A percentile compares a stretch with the other conserved stretches of the same genome.
Conservation (phyloP, 2,888 invertebrate genomes). For the Amblyjoppa fuscipennis region DNA sequence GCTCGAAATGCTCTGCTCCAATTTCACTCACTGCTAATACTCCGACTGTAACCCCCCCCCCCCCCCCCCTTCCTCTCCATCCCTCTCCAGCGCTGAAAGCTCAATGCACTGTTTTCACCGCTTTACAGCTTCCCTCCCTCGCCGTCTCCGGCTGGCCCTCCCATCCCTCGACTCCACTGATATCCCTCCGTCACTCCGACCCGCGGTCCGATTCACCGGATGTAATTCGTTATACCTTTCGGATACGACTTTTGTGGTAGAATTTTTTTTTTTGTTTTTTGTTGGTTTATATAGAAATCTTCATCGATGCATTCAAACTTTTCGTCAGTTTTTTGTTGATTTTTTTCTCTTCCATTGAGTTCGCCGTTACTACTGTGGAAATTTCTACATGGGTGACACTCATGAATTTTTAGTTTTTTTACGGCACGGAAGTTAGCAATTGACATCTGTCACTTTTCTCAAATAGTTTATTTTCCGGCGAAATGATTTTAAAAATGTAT, state of each 20-base stretch:
- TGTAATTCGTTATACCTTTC: not conserved
- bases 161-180: not conserved
- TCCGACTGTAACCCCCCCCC: constrained; percentile 30
- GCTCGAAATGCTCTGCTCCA: constrained; percentile 56
- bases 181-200: constrained; percentile 28
- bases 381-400: no score
- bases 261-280: not conserved
- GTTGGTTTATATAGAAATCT: not conserved
- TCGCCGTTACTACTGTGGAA: no score
- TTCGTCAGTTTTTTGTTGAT: no score
- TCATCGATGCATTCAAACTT: not conserved
- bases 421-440: no score
- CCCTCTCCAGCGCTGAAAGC: constrained; percentile 9
- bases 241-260: not conserved
- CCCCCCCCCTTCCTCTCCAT: not conserved
- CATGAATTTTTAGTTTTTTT: no score
- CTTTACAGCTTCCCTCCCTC: constrained; percentile 15
- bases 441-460: no score
- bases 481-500: no score
- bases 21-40: constrained; percentile 58
- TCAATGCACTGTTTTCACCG: constrained; percentile 45
- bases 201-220: constrained; percentile 13
- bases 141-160: not conserved
- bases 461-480: no score
- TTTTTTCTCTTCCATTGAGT: not conserved